Base-by-base conservation (phyloP, 2,888 invertebrate genomes). In the Bugulina stolonifera region DNA sequence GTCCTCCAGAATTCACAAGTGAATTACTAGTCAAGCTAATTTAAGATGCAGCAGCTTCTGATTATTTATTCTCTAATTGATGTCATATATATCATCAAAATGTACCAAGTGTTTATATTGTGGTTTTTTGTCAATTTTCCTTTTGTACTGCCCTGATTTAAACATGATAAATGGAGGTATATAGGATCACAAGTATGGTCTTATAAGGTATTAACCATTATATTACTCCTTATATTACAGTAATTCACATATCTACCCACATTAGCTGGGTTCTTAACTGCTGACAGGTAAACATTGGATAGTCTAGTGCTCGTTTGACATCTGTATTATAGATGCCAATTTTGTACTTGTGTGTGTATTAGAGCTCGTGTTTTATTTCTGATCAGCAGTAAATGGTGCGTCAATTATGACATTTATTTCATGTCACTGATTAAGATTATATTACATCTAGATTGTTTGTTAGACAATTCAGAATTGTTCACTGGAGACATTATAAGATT, bases 281-380 rank as follows among this genome's bases (percentile, higher is more conserved):
- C 64, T 64, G 64, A 64, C 64, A 64, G 27, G 64, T 64, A 64
- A 64, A 64, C 64, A 64, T 10, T n/a, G n/a, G 10, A 25, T 5
- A n/a, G n/a, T 57, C 18, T 5, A n/a, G 5, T 57, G 18, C 57
- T 22, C 57, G 23, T 57, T 5, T 57, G 57, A 57, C 57, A 57
- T 57, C n/a, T n/a, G n/a, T n/a, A n/a, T n/a, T n/a, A n/a, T n/a
- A n/a, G n/a, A n/a, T n/a, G n/a, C n/a, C n/a, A n/a, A n/a, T n/a
- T n/a, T n/a, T n/a, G n/a, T n/a, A n/a, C n/a, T n/a, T n/a, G n/a
- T n/a, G n/a, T n/a, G n/a, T n/a, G n/a, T n/a, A n/a, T n/a, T n/a
- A n/a, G n/a, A n/a, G n/a, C n/a, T 52, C 10, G 10, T 52, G 10
- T 52, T 14, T 52, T 52, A 52, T 10, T 52, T 10, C 22, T 10